These are phyloP conservation scores for Gulo gulo DNA, from an alignment of 2,113 vertebrate species.

Conservation along the genomic window DNA sequence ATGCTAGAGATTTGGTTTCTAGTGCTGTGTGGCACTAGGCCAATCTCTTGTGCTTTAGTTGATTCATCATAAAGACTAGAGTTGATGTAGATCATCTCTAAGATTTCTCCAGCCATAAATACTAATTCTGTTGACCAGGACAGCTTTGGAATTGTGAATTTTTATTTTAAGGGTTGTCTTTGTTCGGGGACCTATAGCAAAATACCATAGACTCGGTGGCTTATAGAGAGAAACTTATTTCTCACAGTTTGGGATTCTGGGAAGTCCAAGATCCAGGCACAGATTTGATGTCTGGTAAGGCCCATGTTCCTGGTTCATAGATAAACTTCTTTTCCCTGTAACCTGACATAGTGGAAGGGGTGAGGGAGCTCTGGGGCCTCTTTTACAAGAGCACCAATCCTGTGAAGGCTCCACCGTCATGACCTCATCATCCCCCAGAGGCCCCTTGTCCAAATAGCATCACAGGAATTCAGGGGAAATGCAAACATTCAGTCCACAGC, in stretches of 20 bases:
- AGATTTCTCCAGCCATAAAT: background rate
- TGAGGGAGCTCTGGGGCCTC: background rate
- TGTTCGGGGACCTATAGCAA: background rate
- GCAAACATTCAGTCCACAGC: background rate
- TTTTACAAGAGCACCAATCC: background rate
- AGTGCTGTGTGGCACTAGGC: background rate
- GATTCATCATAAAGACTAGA: background rate
- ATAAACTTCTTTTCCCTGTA: background rate
- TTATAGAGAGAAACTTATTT: background rate
- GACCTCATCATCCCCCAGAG: background rate
- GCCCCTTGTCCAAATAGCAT: background rate
- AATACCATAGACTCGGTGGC: background rate
- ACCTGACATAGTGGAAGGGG: background rate
- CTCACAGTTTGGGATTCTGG: background rate
- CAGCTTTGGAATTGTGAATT: background rate
- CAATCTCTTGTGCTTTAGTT: background rate
- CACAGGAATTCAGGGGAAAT: background rate
- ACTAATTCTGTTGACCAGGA: background rate
- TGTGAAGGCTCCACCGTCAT: background rate
- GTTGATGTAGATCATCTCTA: background rate
- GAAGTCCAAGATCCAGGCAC: background rate
- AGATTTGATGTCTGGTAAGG: background rate
- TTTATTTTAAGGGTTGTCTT: constrained; percentile 13
- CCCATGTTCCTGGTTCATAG: background rate
- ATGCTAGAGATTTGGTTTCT: background rate